phyloP scores from a whole-genome alignment of 35 echinoderm and acorn worm species.

The Heliocidaris tuberculata region DNA sequence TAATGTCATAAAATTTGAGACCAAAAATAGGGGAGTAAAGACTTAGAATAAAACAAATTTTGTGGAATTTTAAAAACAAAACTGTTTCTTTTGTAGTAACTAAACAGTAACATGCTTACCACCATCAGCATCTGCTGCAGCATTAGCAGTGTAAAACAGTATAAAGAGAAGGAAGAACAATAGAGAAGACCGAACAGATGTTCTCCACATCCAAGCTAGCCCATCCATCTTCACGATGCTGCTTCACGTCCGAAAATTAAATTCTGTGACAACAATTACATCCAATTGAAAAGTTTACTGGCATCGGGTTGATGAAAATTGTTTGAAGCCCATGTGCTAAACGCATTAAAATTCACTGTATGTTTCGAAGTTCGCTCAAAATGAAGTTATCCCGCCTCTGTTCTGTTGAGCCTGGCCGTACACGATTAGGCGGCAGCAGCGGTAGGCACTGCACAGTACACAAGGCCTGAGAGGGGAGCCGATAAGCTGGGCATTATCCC shows the following conservation, averaged over 20 bases:
- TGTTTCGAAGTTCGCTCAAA: not conserved
- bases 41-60: too few species aligned
- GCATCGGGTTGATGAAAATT: not conserved
- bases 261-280: not conserved
- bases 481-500: constrained; percentile 8
- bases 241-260: not conserved
- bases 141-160: not conserved
- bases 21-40: too few species aligned
- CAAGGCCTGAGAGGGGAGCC: not conserved
- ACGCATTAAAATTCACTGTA: not conserved
- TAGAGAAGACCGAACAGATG: not conserved
- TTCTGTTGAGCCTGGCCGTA: not conserved
- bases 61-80: too few species aligned
- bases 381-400: not conserved
- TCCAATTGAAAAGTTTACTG: not conserved
- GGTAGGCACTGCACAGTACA: not conserved
- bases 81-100: not conserved
- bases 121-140: not conserved
- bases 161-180: not conserved
- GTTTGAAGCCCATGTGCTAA: not conserved
- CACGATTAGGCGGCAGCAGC: not conserved
- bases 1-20: too few species aligned
- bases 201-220: not conserved
- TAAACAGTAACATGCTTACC: not conserved
- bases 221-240: constrained; percentile 19